A percentile compares a stretch with the other conserved stretches of the same genome.
These are phyloP conservation scores for Episyrphus balteatus DNA, from an alignment of 1,140 invertebrate species.

Conservation along the genomic window DNA sequence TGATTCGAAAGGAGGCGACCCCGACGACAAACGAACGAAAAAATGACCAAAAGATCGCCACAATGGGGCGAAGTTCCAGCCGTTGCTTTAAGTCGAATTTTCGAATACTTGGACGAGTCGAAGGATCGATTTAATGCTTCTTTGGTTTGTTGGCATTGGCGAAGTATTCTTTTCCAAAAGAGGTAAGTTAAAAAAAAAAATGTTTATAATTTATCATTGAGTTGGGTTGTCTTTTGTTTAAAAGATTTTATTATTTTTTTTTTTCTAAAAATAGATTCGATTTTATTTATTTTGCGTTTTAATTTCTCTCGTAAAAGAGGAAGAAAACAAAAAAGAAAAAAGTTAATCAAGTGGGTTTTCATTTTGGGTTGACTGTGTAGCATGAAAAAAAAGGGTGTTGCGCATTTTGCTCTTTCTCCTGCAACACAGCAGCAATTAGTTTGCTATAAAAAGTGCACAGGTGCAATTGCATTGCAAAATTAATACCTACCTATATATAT, in stretches of 20 bases:
- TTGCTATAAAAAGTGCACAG: no score
- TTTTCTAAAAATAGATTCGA: not conserved
- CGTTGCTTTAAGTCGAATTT: conserved; percentile 28
- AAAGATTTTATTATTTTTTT: no score
- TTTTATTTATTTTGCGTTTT: not conserved
- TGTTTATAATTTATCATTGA: no score
- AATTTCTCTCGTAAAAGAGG: not conserved
- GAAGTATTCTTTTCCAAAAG: conserved; percentile 30
- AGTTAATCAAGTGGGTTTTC: no score
- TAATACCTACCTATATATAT: no score
- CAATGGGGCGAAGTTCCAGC: conserved; percentile 29
- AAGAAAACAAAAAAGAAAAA: not conserved
- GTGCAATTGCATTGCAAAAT: no score
- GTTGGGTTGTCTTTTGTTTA: not conserved
- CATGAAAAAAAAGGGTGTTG: no score
- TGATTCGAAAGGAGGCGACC: no score
- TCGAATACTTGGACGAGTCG: conserved; percentile 19
- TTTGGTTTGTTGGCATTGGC: conserved; percentile 27
- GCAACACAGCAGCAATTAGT: no score
- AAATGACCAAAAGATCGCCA: conserved; percentile 9
- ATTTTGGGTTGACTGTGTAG: no score
- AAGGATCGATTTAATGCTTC: conserved; percentile 22
- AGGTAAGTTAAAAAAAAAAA: conserved; percentile 19
- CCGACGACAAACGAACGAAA: no score
- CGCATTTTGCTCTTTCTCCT: no score